Conservation (phyloP, 2,113 vertebrate genomes). For the Dolichotis patagonum region DNA sequence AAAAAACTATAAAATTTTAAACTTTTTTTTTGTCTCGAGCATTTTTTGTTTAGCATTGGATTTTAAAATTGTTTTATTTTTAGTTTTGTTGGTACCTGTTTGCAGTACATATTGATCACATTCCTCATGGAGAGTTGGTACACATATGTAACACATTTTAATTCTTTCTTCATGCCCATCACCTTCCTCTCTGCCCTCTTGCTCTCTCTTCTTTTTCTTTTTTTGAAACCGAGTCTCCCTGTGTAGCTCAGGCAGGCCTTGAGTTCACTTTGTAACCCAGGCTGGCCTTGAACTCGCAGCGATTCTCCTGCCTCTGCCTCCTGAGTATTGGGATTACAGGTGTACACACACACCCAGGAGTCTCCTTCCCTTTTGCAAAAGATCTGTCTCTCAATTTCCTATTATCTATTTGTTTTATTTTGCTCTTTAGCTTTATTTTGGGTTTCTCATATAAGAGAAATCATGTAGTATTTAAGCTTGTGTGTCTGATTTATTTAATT, state of each 20-base stretch:
- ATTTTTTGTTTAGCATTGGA: not conserved
- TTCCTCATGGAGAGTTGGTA: no score
- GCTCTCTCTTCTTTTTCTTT: not conserved
- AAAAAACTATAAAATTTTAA: not conserved
- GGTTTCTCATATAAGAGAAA: not conserved
- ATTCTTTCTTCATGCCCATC: not conserved
- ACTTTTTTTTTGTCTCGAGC: not conserved
- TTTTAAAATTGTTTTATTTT: not conserved
- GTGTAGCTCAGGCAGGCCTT: not conserved
- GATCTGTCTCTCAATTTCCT: not conserved
- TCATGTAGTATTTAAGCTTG: not conserved
- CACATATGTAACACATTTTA: not conserved
- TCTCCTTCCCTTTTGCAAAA: not conserved
- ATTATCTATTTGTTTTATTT: not conserved
- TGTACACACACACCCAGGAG: not conserved
- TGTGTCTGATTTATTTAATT: not conserved
- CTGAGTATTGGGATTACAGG: not conserved
- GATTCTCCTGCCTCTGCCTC: not conserved
- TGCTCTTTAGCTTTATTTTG: not conserved
- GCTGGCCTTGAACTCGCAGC: not conserved
- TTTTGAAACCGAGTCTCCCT: not conserved
- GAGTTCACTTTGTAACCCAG: not conserved
- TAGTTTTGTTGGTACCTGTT: not conserved
- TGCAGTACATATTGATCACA: not conserved
- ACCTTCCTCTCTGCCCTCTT: rapidly evolving